Conservation (phyloP, 2,888 invertebrate genomes). For the Metellina segmentata region DNA sequence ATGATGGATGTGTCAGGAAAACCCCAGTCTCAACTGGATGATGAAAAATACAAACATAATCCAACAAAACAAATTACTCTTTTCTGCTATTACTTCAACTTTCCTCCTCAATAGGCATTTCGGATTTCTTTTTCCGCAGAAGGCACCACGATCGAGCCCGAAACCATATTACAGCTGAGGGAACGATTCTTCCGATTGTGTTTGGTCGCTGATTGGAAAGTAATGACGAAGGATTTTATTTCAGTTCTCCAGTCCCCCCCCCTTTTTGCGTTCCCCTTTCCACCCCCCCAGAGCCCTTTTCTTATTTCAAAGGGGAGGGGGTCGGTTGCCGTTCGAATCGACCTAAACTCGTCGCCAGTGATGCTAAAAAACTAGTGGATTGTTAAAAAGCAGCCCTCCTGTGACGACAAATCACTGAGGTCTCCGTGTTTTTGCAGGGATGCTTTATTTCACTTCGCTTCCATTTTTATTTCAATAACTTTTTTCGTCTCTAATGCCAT, state of each 20-base stretch:
- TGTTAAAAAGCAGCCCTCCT: slow-evolving; percentile 62
- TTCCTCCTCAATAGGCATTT: slow-evolving; percentile 51
- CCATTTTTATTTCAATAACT: slow-evolving; percentile 17
- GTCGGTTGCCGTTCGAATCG: slow-evolving; percentile 2
- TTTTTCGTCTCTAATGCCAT: slow-evolving; percentile 20
- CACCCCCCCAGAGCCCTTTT: slow-evolving; percentile 8
- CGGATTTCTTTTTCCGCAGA: background rate
- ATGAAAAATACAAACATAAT: slow-evolving; percentile 33
- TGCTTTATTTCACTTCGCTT: slow-evolving; percentile 19
- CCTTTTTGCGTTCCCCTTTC: slow-evolving; percentile 7
- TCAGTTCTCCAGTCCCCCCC: slow-evolving; percentile 19
- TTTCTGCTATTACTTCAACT: slow-evolving; percentile 27
- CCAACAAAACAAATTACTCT: slow-evolving; percentile 59
- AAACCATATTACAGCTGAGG: slow-evolving; percentile 42
- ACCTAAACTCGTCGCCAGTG: slow-evolving; percentile 64
- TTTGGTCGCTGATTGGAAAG: slow-evolving; percentile 71
- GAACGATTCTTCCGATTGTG: slow-evolving; percentile 40
- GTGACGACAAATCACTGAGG: slow-evolving; percentile 51
- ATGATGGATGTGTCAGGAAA: slow-evolving; percentile 56
- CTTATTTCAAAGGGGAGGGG: slow-evolving; percentile 22
- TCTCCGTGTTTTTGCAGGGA: slow-evolving; percentile 45
- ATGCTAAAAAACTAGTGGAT: slow-evolving; percentile 65
- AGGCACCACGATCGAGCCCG: background rate
- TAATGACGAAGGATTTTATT: slow-evolving; percentile 60
- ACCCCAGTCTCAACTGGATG: slow-evolving; percentile 12